These are phyloP conservation scores for Colaptes auratus DNA, from an alignment of 2,113 vertebrate species.

Conservation along the genomic window DNA sequence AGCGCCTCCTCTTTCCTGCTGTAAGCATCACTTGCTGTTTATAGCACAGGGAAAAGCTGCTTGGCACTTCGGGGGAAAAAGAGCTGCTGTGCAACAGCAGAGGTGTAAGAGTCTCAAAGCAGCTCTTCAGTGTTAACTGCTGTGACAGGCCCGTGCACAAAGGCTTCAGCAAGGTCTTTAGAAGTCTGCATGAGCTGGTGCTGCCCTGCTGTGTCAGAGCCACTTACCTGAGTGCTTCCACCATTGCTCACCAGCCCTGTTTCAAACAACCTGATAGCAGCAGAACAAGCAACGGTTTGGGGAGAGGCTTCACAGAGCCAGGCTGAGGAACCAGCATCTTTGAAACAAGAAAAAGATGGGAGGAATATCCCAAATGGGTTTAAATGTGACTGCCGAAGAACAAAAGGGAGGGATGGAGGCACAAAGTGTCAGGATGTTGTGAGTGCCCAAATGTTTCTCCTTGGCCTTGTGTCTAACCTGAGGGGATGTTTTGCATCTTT, in stretches of 20 bases:
- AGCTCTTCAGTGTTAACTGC: background rate
- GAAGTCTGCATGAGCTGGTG: background rate
- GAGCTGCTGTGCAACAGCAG: background rate
- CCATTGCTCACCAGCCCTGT: background rate
- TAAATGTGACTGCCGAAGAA: background rate
- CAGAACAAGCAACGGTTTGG: background rate
- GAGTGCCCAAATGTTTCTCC: background rate
- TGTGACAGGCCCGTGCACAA: background rate
- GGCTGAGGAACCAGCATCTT: background rate
- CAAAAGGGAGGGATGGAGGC: background rate
- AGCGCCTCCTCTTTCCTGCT: background rate
- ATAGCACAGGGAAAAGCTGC: background rate
- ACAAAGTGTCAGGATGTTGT: background rate
- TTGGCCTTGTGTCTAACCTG: background rate
- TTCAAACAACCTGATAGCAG: background rate
- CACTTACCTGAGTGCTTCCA: background rate
- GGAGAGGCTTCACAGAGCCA: background rate
- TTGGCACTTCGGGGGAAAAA: background rate
- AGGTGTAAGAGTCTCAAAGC: background rate
- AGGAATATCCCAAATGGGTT: background rate
- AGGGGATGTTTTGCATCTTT: background rate
- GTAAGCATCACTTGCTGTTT: conserved; percentile 4
- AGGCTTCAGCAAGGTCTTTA: background rate
- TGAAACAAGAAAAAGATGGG: background rate
- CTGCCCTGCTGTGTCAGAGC: background rate